Conservation (phyloP, 2,888 invertebrate genomes). For the Diaprepes abbreviatus region DNA sequence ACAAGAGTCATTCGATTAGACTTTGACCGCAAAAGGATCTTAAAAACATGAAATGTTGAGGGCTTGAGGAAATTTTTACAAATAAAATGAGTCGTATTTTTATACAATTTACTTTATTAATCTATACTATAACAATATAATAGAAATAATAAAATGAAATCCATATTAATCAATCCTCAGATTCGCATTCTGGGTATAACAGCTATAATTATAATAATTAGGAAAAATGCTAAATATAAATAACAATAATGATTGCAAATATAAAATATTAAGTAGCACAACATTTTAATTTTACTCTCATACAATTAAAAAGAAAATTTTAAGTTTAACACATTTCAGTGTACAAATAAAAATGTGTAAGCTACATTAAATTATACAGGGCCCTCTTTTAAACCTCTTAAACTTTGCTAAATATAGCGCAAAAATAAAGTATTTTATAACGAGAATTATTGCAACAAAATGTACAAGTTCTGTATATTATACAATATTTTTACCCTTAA, state of each 20-base stretch:
- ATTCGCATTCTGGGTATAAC: constrained; percentile 28
- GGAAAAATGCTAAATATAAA: constrained; percentile 58
- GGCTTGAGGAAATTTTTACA: too few species aligned
- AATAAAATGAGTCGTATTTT: too few species aligned
- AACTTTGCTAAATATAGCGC: not conserved
- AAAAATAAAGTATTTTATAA: not conserved
- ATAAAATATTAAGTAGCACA: constrained; percentile 62
- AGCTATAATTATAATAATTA: constrained; percentile 58
- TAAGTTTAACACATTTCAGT: constrained; percentile 14
- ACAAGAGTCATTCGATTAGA: too few species aligned
- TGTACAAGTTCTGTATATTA: not conserved
- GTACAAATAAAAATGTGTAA: constrained; percentile 14
- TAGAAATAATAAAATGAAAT: constrained; percentile 42
- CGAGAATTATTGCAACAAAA: too few species aligned
- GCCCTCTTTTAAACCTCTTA: not conserved
- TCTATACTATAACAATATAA: constrained; percentile 46
- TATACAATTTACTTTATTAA: constrained; percentile 47
- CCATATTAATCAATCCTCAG: constrained; percentile 31
- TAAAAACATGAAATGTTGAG: too few species aligned
- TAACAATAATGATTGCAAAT: constrained; percentile 57
- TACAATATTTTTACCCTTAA: not conserved
- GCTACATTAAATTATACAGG: constrained; percentile 3
- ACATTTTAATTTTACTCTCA: constrained; percentile 26
- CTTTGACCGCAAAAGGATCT: too few species aligned
- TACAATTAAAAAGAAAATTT: constrained; percentile 7